Base-by-base conservation (phyloP, 1,140 invertebrate species). In the Pseudoatta argentina region DNA sequence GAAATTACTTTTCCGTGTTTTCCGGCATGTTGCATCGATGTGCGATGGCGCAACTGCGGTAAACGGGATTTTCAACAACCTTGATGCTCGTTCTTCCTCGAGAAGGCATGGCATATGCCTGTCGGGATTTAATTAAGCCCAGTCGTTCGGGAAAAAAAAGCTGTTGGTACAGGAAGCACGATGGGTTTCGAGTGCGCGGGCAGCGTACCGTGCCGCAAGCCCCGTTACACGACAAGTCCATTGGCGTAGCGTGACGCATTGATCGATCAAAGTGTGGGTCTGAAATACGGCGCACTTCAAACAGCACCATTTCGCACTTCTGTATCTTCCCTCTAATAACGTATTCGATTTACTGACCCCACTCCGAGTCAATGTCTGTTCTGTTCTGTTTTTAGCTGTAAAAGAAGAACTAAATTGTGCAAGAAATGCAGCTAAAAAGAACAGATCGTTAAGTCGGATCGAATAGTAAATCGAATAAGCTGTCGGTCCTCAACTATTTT, bases 91-190 rank as follows among this genome's bases (percentile, higher is more conserved):
- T 2, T 44, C 75, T 44, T 53, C 67, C 79, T 69, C 51, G 51
- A 55, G 57, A 44, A 69, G 48, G 44, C 87, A 83, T 44, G 39
- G 39, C 39, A 10, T 44, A 44, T 48, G 30, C 57, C 51, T 55
- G 53, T 27, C 53, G 86, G 76, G 86, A 91, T 89, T 91, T 88
- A 91, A 91, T 91, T 91, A 91, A 91, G 24, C 72, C 86, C 67
- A 64, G 73, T 53, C 73, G 39, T 44, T 44, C 39, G 44, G 63
- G 48, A 12, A 21, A 87, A 91, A 88, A 85, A 88, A 91, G 87
- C 69, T 30, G 85, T 79, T 86, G 76, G 44, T 90, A 76, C 90
- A 90, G 91, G 91, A 91, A 91, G 91, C 85, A 75, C 90, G 86
- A 91, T 88, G 90, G 86, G 90, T 91, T 90, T 91, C 81, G 88